A percentile compares a stretch with the other conserved stretches of the same genome.
Conservation (phyloP, 1,140 invertebrate species). For the Neotoxoptera formosana region DNA sequence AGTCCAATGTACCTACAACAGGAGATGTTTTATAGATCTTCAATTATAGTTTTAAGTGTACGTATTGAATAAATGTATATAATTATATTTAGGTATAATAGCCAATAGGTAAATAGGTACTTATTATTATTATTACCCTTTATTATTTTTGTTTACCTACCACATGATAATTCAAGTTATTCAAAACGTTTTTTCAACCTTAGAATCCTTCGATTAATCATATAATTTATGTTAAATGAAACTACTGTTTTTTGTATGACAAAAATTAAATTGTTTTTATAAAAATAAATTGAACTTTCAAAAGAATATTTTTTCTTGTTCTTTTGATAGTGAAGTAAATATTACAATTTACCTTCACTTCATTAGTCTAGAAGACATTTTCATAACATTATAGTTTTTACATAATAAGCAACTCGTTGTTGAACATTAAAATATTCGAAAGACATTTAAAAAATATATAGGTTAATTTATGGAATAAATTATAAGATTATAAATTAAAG, state of each 20-base stretch:
- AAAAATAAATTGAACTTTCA: neutral
- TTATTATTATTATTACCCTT: no score
- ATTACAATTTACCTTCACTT: neutral
- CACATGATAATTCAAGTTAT: neutral
- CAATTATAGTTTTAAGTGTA: neutral
- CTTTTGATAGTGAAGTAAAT: neutral
- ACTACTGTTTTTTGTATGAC: neutral
- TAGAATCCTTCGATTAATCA: neutral
- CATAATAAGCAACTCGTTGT: neutral
- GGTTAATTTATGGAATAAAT: no score
- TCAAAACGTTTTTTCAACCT: neutral
- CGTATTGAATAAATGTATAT: neutral
- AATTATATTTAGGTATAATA: neutral
- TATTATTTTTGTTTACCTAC: no score
- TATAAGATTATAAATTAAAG: no score
- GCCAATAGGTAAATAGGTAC: neutral
- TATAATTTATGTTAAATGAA: neutral
- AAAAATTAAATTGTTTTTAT: no score
- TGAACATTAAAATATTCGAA: neutral
- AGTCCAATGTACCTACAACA: neutral
- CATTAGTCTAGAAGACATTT: neutral
- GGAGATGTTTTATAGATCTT: neutral
- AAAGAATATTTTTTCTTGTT: neutral
- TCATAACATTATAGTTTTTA: neutral
- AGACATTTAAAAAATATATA: neutral